A percentile compares a stretch with the other conserved stretches of the same genome.
phyloP scores from a whole-genome alignment of 2,888 invertebrate species.

The Oligia strigilis region DNA sequence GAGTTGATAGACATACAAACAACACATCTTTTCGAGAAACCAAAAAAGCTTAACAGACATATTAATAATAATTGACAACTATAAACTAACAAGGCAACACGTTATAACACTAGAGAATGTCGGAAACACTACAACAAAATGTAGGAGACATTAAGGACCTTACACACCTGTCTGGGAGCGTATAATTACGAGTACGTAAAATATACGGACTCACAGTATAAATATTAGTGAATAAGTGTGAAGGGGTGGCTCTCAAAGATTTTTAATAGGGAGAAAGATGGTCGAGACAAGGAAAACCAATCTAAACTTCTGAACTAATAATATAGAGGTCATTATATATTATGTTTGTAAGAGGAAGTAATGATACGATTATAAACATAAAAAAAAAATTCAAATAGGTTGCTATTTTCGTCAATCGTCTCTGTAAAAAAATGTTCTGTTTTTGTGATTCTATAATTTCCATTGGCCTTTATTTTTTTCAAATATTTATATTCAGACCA shows the following conservation, averaged over 20 bases:
- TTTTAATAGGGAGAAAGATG: background rate
- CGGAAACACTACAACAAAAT: conserved; percentile 46
- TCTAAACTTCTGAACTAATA: background rate
- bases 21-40: background rate
- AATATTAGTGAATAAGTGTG: conserved; percentile 73
- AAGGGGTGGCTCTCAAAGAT: conserved; percentile 73
- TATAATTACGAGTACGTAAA: conserved; percentile 84
- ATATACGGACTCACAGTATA: conserved; percentile 76
- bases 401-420: background rate
- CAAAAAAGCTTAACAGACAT: background rate
- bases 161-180: conserved; percentile 81
- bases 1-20: background rate
- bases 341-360: background rate
- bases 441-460: background rate
- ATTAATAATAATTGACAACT: conserved; percentile 56
- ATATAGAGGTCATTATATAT: background rate
- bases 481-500: background rate
- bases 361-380: too few species aligned
- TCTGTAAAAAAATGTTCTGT: background rate
- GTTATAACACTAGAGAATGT: conserved; percentile 35
- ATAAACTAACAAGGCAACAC: conserved; percentile 57
- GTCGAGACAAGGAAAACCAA: background rate
- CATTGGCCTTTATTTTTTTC: too few species aligned
- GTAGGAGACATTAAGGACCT: conserved; percentile 66
- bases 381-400: too few species aligned